These are phyloP conservation scores for Chaenocephalus aceratus DNA, from an alignment of 2,113 vertebrate genomes.

Conservation along the genomic window DNA sequence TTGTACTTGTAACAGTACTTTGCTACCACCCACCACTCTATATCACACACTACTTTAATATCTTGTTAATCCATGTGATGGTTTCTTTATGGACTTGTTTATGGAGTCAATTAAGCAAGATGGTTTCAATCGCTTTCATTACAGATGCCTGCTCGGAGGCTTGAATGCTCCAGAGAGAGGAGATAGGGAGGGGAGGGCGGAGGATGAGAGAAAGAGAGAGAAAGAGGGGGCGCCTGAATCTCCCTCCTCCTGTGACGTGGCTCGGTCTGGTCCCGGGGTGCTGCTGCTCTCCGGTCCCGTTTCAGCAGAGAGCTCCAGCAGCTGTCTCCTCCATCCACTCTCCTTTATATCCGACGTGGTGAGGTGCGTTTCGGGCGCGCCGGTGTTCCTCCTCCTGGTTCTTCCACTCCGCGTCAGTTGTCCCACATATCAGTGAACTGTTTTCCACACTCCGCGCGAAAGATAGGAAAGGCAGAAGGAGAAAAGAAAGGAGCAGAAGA, in stretches of 20 bases:
- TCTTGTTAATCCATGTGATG: too few species aligned
- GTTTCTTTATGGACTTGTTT: not conserved
- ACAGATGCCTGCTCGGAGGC: slow-evolving; percentile 39
- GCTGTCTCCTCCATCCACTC: slow-evolving; percentile 13
- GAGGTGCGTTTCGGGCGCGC: slow-evolving; percentile 41
- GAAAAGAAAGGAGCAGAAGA: slow-evolving; percentile 24
- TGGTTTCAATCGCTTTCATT: slow-evolving; percentile 3
- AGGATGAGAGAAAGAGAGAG: slow-evolving; percentile 4
- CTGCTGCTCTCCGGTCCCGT: slow-evolving; percentile 74
- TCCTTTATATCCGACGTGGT: too few species aligned
- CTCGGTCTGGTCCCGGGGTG: slow-evolving; percentile 72
- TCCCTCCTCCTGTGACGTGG: slow-evolving; percentile 71
- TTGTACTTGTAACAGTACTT: too few species aligned
- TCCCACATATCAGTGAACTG: slow-evolving; percentile 60
- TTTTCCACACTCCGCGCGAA: slow-evolving; percentile 37
- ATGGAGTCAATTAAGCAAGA: not conserved
- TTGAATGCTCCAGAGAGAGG: slow-evolving; percentile 56
- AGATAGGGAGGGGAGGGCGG: slow-evolving; percentile 15
- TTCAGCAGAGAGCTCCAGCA: slow-evolving; percentile 53
- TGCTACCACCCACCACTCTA: too few species aligned
- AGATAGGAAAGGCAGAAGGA: slow-evolving; percentile 30
- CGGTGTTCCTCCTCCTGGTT: slow-evolving; percentile 14
- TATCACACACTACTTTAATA: too few species aligned
- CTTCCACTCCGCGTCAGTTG: slow-evolving; percentile 44
- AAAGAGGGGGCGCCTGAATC: not conserved